Conservation (phyloP, 2,113 vertebrate species). For the Hypocryptadius cinnamomeus region DNA sequence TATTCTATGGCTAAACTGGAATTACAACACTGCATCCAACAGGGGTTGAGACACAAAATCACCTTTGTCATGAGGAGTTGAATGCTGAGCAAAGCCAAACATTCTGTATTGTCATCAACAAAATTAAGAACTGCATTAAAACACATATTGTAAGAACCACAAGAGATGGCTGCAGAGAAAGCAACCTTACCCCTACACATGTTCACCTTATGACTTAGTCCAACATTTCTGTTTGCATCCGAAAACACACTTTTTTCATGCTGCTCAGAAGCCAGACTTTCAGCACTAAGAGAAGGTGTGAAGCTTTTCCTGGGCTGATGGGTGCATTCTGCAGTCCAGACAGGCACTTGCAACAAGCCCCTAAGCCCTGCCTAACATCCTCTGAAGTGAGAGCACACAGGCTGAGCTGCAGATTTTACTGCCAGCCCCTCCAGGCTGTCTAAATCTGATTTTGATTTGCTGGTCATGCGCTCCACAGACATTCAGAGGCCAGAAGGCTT, state of each 20-base stretch:
- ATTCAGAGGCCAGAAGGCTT: background rate
- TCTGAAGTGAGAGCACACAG: background rate
- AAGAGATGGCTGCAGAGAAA: background rate
- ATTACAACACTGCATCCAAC: background rate
- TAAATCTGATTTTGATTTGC: slow-evolving; percentile 16
- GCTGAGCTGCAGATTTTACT: background rate
- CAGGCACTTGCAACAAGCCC: background rate
- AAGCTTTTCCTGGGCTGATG: background rate
- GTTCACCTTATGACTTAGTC: background rate
- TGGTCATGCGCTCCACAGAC: background rate
- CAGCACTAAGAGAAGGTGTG: background rate
- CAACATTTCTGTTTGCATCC: background rate
- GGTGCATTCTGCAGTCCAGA: background rate
- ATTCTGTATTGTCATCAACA: background rate
- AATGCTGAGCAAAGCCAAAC: background rate
- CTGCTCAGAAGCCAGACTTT: background rate
- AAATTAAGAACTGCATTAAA: background rate
- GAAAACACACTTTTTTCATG: background rate
- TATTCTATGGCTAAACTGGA: background rate
- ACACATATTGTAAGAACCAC: background rate
- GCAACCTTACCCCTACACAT: background rate
- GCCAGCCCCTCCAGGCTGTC: background rate
- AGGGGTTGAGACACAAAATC: background rate
- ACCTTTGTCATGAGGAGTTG: background rate
- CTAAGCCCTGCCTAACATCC: background rate